Evolutionary conservation across 2,113 vertebrate genomes (phyloP).

Genomic region (Microcebus ravelobensis): DNA sequence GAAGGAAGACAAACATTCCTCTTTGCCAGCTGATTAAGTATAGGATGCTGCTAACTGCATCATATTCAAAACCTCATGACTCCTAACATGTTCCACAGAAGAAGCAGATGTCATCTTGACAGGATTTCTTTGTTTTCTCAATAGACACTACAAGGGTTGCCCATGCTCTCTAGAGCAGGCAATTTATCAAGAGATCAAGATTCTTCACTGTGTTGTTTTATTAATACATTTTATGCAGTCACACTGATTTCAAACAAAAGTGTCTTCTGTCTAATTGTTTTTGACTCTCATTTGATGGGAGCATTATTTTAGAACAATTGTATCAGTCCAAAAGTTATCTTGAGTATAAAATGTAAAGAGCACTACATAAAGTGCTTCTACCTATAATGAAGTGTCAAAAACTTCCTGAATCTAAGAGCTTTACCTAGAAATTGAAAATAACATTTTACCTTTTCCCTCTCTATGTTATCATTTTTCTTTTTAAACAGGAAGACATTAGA

Average conservation of each 20-base stretch:
- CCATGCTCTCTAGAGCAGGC: slow-evolving; percentile 57
- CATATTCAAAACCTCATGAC: slow-evolving; percentile 68
- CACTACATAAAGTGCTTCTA: slow-evolving; percentile 50
- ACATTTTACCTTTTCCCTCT: slow-evolving; percentile 1
- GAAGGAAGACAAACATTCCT: slow-evolving; percentile 5
- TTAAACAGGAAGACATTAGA: slow-evolving; percentile 33
- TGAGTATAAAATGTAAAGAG: slow-evolving; percentile 65
- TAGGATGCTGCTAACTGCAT: slow-evolving; percentile 44
- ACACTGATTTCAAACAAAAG: slow-evolving; percentile 74
- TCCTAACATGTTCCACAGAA: slow-evolving; percentile 56
- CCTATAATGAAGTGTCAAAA: slow-evolving; percentile 68
- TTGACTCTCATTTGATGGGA: slow-evolving; percentile 52
- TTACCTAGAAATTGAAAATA: slow-evolving; percentile 57
- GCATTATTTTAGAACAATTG: slow-evolving; percentile 66
- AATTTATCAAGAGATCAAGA: slow-evolving; percentile 78
- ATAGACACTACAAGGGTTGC: slow-evolving; percentile 68
- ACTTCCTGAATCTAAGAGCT: slow-evolving; percentile 60
- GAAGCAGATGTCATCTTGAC: slow-evolving; percentile 76
- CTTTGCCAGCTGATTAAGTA: slow-evolving; percentile 63
- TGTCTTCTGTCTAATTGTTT: slow-evolving; percentile 74
- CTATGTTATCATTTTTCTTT: background rate
- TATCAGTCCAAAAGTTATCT: slow-evolving; percentile 63
- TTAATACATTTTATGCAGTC: slow-evolving; percentile 67
- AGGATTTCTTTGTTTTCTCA: slow-evolving; percentile 78
- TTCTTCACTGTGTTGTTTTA: slow-evolving; percentile 72